These are phyloP conservation scores for Nymphalis urticae DNA, from an alignment of 2,888 invertebrate genomes.

Conservation along the genomic window DNA sequence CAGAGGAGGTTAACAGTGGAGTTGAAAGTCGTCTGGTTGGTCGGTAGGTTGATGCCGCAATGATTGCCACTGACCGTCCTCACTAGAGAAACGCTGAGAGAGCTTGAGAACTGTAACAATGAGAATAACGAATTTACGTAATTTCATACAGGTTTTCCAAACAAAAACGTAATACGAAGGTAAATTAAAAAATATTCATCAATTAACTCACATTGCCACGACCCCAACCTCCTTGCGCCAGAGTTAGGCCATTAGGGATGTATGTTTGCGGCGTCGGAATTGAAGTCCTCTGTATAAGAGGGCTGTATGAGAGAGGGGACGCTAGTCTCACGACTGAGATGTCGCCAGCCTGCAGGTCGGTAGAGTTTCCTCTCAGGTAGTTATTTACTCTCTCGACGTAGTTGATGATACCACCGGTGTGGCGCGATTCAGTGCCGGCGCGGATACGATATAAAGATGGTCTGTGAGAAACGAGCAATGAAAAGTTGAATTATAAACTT, in stretches of 20 bases:
- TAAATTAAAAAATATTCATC: background rate
- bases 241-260: background rate
- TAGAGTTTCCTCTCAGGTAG: background rate
- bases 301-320: background rate
- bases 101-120: background rate
- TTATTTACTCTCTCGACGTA: background rate
- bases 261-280: background rate
- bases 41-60: background rate
- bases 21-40: too few relatives aligned
- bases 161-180: too few relatives aligned
- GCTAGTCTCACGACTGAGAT: background rate
- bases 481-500: background rate
- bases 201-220: background rate
- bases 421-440: background rate
- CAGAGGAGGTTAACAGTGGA: too few relatives aligned
- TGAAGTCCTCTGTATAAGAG: background rate
- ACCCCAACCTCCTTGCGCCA: background rate
- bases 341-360: background rate
- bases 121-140: background rate
- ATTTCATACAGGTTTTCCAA: too few relatives aligned
- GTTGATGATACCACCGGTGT: background rate
- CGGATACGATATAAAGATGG: background rate
- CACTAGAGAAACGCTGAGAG: background rate
- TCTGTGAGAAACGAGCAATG: background rate
- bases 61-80: background rate